Evolutionary conservation across 2,888 invertebrate species (phyloP).

Genomic region (Clepsis dumicolana): DNA sequence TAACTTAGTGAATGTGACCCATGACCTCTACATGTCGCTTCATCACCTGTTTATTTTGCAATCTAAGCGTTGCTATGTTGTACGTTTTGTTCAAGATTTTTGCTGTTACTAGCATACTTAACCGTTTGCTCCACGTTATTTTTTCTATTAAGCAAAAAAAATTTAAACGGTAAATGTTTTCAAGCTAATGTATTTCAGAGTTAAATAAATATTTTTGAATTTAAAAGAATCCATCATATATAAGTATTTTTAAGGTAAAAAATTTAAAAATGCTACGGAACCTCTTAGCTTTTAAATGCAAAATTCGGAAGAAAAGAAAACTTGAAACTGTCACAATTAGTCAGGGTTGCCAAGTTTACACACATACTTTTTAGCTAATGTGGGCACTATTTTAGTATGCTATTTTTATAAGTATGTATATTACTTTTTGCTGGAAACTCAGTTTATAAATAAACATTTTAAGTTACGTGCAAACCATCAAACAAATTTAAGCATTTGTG

Average conservation of each 20-base stretch:
- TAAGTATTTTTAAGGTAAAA: neutral
- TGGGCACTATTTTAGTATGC: neutral
- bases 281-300: neutral
- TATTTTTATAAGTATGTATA: neutral
- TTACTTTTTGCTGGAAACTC: no score
- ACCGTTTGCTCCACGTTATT: no score
- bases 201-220: no score
- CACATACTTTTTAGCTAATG: neutral
- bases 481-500: no score
- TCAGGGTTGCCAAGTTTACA: neutral
- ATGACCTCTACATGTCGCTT: constrained; percentile 32
- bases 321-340: neutral
- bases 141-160: no score
- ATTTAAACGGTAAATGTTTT: no score
- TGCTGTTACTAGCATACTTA: no score
- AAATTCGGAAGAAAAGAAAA: neutral
- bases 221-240: no score
- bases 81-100: no score
- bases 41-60: constrained; percentile 38
- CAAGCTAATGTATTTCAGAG: no score
- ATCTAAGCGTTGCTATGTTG: constrained; percentile 33
- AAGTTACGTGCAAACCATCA: no score
- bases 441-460: no score
- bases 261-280: neutral
- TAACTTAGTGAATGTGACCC: constrained; percentile 34